A percentile compares a stretch with the other conserved stretches of the same genome.
Evolutionary conservation across 64 coral and sea anemone species (phyloP).

Genomic region (Porites australiensis): DNA sequence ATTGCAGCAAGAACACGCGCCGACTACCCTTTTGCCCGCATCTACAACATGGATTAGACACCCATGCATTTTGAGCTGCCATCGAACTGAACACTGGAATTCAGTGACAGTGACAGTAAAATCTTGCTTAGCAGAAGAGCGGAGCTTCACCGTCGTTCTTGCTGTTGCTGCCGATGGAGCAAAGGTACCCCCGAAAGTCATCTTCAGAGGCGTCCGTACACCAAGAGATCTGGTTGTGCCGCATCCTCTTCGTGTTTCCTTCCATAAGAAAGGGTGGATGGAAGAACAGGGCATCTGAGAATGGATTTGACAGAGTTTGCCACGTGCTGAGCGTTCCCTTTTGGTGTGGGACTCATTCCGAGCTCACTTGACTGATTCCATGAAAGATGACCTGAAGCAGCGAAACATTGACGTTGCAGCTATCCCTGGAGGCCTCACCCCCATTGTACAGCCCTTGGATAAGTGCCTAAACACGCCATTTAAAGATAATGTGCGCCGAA

Average conservation of each 20-base stretch:
- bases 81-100: not conserved
- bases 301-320: constrained; percentile 12
- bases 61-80: constrained; percentile 14
- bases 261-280: too few species aligned
- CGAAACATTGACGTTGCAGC: constrained; percentile 58
- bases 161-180: too few species aligned
- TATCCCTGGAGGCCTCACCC: constrained; percentile 65
- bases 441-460: constrained; percentile 60
- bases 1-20: not conserved
- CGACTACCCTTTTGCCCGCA: not conserved
- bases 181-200: too few species aligned
- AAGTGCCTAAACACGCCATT: constrained; percentile 75
- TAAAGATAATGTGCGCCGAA: constrained; percentile 46
- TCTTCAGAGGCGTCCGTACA: too few species aligned
- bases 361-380: constrained; percentile 8
- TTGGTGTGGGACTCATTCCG: constrained; percentile 29
- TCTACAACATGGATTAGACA: constrained; percentile 17
- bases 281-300: not conserved
- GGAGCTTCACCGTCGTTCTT: too few species aligned
- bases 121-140: not conserved
- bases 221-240: too few species aligned
- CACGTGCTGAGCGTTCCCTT: not conserved
- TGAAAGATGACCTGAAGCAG: constrained; percentile 21
- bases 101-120: not conserved
- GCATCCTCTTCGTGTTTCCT: too few species aligned